Evolutionary conservation across 2,797 vertebrate genomes (phyloP).

Genomic region (Melanotaenia boesemani): DNA sequence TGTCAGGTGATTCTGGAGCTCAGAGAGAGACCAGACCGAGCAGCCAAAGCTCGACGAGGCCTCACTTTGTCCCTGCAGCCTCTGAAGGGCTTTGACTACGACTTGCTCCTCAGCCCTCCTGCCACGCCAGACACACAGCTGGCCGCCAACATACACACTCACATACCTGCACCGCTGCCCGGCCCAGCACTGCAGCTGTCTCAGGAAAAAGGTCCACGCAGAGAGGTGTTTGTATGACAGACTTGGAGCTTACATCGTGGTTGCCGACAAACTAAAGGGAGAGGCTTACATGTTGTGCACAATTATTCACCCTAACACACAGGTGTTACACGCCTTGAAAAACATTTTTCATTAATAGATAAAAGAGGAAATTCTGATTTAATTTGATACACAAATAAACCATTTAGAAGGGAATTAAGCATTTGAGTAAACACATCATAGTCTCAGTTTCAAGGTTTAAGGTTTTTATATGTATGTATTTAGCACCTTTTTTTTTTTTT

Average conservation of each 20-base stretch:
- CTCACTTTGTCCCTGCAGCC: conserved; percentile 78
- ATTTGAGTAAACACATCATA: conserved; percentile 9
- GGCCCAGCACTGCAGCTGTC: conserved; percentile 50
- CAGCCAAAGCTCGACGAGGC: conserved; percentile 75
- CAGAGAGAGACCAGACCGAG: conserved; percentile 74
- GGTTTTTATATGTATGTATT: conserved; percentile 12
- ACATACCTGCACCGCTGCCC: conserved; percentile 31
- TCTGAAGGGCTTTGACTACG: conserved; percentile 90
- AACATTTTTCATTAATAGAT: conserved; percentile 30
- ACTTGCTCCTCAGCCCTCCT: conserved; percentile 77
- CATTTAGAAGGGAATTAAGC: conserved; percentile 7
- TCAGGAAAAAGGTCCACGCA: conserved; percentile 62
- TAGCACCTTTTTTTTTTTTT: conserved; percentile 4
- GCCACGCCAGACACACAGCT: conserved; percentile 64
- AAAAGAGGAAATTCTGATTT: conserved; percentile 6
- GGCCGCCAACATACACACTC: conserved; percentile 35
- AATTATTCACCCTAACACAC: conserved; percentile 39
- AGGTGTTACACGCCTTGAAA: conserved; percentile 40
- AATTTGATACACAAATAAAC: conserved; percentile 3
- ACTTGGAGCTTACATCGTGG: conserved; percentile 33
- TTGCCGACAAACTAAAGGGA: conserved; percentile 8
- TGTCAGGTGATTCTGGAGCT: conserved; percentile 81
- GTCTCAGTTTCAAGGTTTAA: conserved; percentile 7
- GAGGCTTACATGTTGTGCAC: conserved; percentile 41
- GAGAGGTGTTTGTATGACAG: conserved; percentile 80